A percentile compares a stretch with the other conserved stretches of the same genome.
These are phyloP conservation scores for Erythrocebus patas DNA, from an alignment of 2,113 vertebrate species.

Conservation along the genomic window DNA sequence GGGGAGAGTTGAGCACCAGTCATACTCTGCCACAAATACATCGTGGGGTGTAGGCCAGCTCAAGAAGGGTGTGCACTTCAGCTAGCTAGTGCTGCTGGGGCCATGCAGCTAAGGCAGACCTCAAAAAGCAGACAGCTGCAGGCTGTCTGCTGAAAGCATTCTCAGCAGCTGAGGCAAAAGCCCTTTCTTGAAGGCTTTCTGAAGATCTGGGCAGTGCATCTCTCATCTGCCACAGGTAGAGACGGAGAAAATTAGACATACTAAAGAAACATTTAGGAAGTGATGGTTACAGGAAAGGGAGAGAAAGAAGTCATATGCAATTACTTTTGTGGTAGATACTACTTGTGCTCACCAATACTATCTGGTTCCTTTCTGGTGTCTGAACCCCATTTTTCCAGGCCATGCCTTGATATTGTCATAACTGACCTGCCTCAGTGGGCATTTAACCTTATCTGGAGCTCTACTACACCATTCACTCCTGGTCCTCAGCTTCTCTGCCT, in stretches of 20 bases:
- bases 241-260: background rate
- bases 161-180: background rate
- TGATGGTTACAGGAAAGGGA: background rate
- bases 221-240: background rate
- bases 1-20: background rate
- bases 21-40: background rate
- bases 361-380: background rate
- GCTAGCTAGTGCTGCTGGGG: too few relatives aligned
- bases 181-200: background rate
- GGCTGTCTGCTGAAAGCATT: background rate
- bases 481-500: background rate
- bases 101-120: background rate
- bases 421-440: background rate
- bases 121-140: background rate
- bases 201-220: background rate
- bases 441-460: background rate
- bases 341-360: background rate
- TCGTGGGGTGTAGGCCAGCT: background rate
- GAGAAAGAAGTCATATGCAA: background rate
- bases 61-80: background rate
- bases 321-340: background rate
- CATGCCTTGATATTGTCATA: background rate
- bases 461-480: background rate
- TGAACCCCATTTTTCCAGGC: background rate
- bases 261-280: background rate